Evolutionary conservation across 2,888 invertebrate species (phyloP), one percentile per base, ranked within the genome.

Genomic region (Neocrepidodera transversa): DNA sequence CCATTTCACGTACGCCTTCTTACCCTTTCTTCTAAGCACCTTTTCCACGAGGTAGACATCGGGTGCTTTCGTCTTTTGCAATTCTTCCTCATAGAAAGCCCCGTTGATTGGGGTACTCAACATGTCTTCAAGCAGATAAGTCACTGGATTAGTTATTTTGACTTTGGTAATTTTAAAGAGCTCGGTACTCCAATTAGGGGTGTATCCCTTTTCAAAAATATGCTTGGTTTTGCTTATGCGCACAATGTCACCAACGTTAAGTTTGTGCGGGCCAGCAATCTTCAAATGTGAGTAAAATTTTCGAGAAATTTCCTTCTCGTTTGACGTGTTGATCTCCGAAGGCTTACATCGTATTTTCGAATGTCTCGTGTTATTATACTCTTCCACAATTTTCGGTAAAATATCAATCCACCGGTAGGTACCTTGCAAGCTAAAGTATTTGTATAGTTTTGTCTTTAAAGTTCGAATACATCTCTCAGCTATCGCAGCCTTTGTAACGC

Each of bases 41-140:
- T 72, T 75, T 64, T 76, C 73, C 38, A 77, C 64, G 38, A 76
- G 58, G 64, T 74, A 76, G 28, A 73, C 56, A 43, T 76, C 63
- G 1, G 71, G 68, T 67, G 72, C 59, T 58, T 68, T 69, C 1
- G 69, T 72, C 65, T 72, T 72, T 53, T 67, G 67, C n/a, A 77
- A n/a, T n/a, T n/a, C n/a, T n/a, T n/a, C n/a, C n/a, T n/a, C n/a
- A n/a, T 55, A 74, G 54, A 75, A 76, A 3, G 68, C 62, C 28
- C 72, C 72, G 18, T 20, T 16, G 5, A 75, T 70, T 5, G 67
- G 51, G 47, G 65, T 38, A 43, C 54, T 59, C 18, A 56, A 14
- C 13, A 55, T 65, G 64, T 76, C 75, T 52, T 66, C 62, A 3
- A 76, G 56, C 16, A 63, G 52, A 54, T 75, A 74, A 1, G 72